Evolutionary conservation across 2,113 vertebrate species (phyloP).

Genomic region (Eptesicus fuscus): DNA sequence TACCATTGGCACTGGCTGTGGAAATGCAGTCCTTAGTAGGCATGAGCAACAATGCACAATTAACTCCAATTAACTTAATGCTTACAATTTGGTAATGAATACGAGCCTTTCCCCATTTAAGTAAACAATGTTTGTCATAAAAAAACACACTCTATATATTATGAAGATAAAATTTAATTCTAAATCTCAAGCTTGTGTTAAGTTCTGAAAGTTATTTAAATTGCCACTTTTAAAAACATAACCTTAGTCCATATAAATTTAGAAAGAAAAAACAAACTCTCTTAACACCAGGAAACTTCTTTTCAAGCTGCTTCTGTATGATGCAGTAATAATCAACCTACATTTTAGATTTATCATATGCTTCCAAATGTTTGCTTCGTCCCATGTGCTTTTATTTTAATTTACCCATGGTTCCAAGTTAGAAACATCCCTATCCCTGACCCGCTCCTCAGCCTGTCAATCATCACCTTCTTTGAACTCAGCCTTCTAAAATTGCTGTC

Average conservation of each 20-base stretch:
- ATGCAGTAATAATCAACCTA: neutral
- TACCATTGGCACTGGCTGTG: neutral
- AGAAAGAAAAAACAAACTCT: neutral
- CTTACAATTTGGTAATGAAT: conserved; percentile 21
- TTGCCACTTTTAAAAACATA: neutral
- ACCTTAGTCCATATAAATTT: neutral
- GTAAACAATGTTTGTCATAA: conserved; percentile 21
- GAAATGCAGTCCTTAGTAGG: neutral
- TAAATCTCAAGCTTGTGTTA: conserved; percentile 50
- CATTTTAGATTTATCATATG: neutral
- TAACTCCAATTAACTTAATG: neutral
- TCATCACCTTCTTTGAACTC: neutral
- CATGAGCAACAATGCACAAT: neutral
- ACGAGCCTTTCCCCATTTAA: conserved; percentile 44
- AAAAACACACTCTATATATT: conserved; percentile 60
- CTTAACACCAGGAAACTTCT: neutral
- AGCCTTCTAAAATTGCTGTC: neutral
- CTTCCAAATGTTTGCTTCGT: conserved; percentile 1
- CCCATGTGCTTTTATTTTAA: neutral
- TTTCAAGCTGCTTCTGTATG: neutral
- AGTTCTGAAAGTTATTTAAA: conserved; percentile 62
- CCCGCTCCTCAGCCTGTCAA: neutral
- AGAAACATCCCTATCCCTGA: neutral
- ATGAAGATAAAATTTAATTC: conserved; percentile 57
- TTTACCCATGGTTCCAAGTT: neutral